Percentiles rank a stretch among this genome's conserved stretches.
These are phyloP conservation scores for Catocala nupta DNA, from an alignment of 2,888 invertebrate species.

Conservation along the genomic window DNA sequence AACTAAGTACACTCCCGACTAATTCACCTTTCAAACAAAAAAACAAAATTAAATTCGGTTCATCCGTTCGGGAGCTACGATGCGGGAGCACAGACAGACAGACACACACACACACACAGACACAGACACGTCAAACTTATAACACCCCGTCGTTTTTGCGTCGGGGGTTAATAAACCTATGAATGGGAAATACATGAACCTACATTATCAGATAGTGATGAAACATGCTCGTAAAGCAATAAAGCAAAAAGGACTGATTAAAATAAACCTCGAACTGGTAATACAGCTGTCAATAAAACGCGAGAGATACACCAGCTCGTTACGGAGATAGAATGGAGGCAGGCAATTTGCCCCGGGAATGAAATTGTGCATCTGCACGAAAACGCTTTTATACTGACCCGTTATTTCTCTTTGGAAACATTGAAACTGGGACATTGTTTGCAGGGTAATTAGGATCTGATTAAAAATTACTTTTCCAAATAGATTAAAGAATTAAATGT, in stretches of 20 bases:
- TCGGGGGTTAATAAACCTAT: no score
- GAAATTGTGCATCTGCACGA: constrained; percentile 50
- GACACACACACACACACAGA: no score
- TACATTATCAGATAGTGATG: no score
- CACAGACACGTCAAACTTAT: no score
- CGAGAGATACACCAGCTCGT: constrained; percentile 33
- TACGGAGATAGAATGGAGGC: constrained; percentile 37
- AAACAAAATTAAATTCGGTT: no score
- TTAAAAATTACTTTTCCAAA: constrained; percentile 29
- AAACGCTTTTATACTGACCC: constrained; percentile 38
- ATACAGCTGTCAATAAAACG: constrained; percentile 46
- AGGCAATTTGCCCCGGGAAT: constrained; percentile 47
- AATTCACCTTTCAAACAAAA: no score
- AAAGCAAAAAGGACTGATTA: constrained; percentile 1
- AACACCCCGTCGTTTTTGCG: no score
- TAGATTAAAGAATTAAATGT: not conserved
- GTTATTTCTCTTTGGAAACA: constrained; percentile 30
- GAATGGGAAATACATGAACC: no score
- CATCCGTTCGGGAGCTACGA: no score
- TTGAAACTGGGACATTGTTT: constrained; percentile 6
- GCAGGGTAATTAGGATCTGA: constrained; percentile 35
- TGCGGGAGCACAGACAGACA: no score
- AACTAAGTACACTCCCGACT: no score
- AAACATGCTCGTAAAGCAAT: no score
- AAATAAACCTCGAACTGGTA: constrained; percentile 12